Evolutionary conservation across 2,113 vertebrate genomes (phyloP), one percentile per base, ranked within the genome.

Genomic region (Antennarius striatus): DNA sequence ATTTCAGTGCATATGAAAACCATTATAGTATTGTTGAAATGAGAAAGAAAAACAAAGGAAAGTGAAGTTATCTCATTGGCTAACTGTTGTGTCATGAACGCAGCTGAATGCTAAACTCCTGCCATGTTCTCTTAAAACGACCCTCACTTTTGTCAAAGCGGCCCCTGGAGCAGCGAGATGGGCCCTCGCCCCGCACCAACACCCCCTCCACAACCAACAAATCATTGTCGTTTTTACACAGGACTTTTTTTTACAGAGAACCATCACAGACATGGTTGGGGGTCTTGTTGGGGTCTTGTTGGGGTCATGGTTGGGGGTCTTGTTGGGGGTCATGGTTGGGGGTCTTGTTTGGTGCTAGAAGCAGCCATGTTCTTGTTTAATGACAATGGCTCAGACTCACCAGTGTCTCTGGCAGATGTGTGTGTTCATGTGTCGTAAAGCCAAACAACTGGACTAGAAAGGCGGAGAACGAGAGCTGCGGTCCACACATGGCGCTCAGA

Each of bases 401-500:
- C 58, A 72, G 74, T 83, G 80, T 64, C 58, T 28, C 73, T 78
- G 74, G 84, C 72, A 75, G 56, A 65, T 60, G 48, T 45, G 47
- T 30, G 62, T 62, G 70, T 75, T 75, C 68, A 66, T 83, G 77
- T 73, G 78, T 83, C 78, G 69, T 63, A 54, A 12, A 75, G 72
- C 75, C 56, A 64, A 88, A 79, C 3, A 52, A 60, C 64, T 72
- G n/a, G 57, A 61, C 56, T 61, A 14, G 53, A 62, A 55, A 58
- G 72, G 36, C 63, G 56, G 72, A 52, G 63, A 50, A 46, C 17
- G 55, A 63, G 68, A 55, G 68, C n/a, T 71, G 56, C 72, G 63
- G 63, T 52, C 63, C 76, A 83, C 87, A 88, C 81, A 83, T 90
- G 85, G 84, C 62, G 51, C 51, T 87, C 83, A 88, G 86, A 86